Evolutionary conservation across 2,113 vertebrate genomes (phyloP).

Genomic region (Ivindomyrus marchei): DNA sequence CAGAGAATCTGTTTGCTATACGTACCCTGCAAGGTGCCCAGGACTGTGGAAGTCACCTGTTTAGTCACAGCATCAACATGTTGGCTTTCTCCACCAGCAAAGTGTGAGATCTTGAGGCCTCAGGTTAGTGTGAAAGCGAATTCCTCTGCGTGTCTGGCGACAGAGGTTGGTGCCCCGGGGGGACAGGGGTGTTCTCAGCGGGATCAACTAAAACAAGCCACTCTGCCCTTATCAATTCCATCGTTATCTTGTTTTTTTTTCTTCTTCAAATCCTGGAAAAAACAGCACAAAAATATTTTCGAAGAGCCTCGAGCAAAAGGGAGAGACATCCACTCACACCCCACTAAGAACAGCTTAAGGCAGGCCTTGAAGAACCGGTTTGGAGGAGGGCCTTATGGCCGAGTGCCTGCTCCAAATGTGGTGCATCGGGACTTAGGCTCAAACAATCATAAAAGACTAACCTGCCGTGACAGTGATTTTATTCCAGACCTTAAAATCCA

Average conservation of each 20-base stretch:
- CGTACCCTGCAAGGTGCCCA: neutral
- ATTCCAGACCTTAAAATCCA: neutral
- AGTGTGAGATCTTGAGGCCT: neutral
- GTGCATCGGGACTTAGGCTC: neutral
- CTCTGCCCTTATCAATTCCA: neutral
- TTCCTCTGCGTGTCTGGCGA: neutral
- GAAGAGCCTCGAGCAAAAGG: neutral
- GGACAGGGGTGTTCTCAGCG: neutral
- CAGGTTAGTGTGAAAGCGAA: neutral
- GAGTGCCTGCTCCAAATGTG: neutral
- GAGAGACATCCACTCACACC: neutral
- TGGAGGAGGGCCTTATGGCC: neutral
- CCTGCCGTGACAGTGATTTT: neutral
- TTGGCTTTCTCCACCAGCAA: neutral
- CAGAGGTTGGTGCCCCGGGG: neutral
- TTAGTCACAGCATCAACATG: neutral
- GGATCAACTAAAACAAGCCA: neutral
- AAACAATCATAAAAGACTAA: neutral
- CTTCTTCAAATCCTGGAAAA: neutral
- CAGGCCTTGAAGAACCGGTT: conserved; percentile 30
- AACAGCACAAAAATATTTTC: neutral
- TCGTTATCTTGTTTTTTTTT: neutral
- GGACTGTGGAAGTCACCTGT: neutral
- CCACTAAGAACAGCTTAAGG: conserved; percentile 25
- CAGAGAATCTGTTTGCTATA: neutral